Conservation (phyloP, 2,888 invertebrate species). For the Hipparchia sbordonii region DNA sequence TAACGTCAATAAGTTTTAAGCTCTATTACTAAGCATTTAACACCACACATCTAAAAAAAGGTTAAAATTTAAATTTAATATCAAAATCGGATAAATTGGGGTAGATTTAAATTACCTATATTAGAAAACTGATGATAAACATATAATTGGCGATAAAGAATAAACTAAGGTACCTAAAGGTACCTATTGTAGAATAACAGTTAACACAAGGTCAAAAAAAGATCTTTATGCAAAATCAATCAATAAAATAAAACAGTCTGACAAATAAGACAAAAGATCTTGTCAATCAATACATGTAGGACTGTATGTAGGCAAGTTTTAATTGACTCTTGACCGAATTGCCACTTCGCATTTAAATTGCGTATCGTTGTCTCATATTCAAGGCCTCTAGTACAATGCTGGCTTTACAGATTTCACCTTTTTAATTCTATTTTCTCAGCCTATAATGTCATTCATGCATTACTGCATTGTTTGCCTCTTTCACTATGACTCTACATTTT, state of each 20-base stretch:
- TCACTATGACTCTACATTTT: neutral
- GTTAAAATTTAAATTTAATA: no score
- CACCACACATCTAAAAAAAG: no score
- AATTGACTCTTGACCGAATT: conserved; percentile 41
- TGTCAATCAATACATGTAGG: conserved; percentile 21
- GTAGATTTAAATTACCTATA: no score
- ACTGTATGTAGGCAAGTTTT: conserved; percentile 29
- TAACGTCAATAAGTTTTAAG: no score
- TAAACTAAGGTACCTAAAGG: no score
- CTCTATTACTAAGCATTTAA: no score
- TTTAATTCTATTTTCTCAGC: neutral
- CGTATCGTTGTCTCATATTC: conserved; percentile 40
- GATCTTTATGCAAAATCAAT: neutral
- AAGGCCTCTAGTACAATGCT: conserved; percentile 32
- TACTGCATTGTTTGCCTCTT: neutral
- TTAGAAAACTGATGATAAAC: no score
- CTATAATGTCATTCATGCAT: neutral
- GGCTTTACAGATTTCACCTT: conserved; percentile 10
- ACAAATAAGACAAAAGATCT: conserved; percentile 26
- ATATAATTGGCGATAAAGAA: no score
- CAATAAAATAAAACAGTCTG: conserved; percentile 13
- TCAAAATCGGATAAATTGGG: no score
- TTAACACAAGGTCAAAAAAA: neutral
- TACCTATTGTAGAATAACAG: no score
- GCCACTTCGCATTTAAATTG: conserved; percentile 38